phyloP scores from a whole-genome alignment of 2,113 vertebrate genomes.

The Circaetus gallicus region DNA sequence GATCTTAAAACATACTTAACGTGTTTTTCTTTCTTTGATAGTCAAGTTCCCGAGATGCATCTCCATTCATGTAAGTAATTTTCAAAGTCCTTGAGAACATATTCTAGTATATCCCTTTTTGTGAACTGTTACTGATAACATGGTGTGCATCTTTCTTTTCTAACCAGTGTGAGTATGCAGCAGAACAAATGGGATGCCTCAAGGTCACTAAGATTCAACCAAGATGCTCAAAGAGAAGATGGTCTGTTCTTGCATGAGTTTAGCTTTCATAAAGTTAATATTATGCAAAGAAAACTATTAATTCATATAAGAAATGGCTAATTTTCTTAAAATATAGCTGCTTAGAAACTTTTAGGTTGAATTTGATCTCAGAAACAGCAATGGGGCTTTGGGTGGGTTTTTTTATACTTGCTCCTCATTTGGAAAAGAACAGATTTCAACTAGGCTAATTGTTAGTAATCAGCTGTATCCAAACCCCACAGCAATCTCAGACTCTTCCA shows the following conservation, averaged over 20 bases:
- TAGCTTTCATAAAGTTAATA: neutral
- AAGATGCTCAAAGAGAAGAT: slow-evolving; percentile 96
- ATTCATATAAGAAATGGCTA: neutral
- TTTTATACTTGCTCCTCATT: neutral
- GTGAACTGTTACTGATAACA: neutral
- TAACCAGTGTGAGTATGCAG: slow-evolving; percentile 86
- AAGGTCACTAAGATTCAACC: slow-evolving; percentile 92
- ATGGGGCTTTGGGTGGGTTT: neutral
- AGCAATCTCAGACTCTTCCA: neutral
- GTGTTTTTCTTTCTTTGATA: slow-evolving; percentile 38
- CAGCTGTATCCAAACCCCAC: neutral
- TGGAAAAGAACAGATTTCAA: neutral
- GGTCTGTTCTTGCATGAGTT: slow-evolving; percentile 70
- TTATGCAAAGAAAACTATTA: neutral
- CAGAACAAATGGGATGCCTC: slow-evolving; percentile 94
- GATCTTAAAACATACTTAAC: neutral
- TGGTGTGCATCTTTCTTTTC: slow-evolving; percentile 17
- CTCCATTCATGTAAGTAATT: slow-evolving; percentile 88
- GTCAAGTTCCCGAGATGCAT: slow-evolving; percentile 83
- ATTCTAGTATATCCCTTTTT: neutral
- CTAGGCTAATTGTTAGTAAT: neutral
- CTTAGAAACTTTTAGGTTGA: neutral
- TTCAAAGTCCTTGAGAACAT: neutral
- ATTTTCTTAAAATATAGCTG: neutral
- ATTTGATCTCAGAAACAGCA: neutral